phyloP scores from a whole-genome alignment of 2,113 vertebrate species.

The Pitta sordida region DNA sequence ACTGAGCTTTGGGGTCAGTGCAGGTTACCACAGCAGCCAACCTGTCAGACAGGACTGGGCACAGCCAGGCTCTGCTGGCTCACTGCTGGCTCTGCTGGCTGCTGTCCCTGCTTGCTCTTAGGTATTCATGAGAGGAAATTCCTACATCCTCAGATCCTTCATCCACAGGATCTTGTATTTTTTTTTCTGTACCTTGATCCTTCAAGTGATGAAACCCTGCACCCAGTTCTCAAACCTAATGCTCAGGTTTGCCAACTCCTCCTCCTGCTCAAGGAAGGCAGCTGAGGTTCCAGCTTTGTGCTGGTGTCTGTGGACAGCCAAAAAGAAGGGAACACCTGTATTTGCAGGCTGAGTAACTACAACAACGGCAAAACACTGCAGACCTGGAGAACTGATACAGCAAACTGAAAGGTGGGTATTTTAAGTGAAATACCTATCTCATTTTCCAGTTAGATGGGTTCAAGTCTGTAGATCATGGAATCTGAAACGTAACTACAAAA shows the following conservation, averaged over 20 bases:
- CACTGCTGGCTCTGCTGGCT: no score
- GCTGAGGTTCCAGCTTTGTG: not conserved
- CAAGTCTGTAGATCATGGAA: not conserved
- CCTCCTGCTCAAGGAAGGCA: not conserved
- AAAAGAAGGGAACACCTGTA: not conserved
- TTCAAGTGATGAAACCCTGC: not conserved
- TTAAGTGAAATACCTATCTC: not conserved
- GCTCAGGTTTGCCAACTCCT: not conserved
- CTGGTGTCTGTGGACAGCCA: not conserved
- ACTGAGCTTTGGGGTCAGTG: not conserved
- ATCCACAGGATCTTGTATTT: not conserved
- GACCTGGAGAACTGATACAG: not conserved
- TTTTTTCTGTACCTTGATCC: not conserved
- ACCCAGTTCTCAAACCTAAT: not conserved
- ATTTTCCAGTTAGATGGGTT: constrained; percentile 27
- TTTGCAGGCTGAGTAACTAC: not conserved
- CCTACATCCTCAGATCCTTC: not conserved
- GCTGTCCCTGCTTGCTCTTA: not conserved
- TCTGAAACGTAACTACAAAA: not conserved
- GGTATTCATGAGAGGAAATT: not conserved
- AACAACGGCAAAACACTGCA: not conserved
- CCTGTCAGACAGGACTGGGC: not conserved
- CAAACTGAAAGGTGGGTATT: not conserved
- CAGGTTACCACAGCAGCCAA: not conserved
- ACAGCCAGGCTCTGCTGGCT: not conserved